Conservation (phyloP, 2,113 vertebrate genomes). For the Cynocephalus volans region DNA sequence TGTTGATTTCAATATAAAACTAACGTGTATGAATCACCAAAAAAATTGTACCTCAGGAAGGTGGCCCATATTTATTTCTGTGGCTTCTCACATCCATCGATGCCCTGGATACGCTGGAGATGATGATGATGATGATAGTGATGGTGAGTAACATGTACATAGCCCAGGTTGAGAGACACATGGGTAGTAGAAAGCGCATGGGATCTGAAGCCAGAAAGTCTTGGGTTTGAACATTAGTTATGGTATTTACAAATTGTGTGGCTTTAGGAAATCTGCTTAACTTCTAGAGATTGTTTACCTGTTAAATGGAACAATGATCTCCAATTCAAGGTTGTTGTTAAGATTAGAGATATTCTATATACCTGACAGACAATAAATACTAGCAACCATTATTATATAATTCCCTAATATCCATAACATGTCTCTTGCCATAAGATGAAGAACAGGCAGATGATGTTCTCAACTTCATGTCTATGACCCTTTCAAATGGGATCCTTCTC, state of each 20-base stretch:
- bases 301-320: background rate
- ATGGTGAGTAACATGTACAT: background rate
- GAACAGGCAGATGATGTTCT: background rate
- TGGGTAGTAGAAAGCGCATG: background rate
- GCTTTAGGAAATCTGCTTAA: background rate
- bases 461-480: background rate
- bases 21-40: background rate
- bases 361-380: background rate
- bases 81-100: background rate
- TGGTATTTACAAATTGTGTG: background rate
- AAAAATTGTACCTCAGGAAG: background rate
- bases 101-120: too few relatives aligned
- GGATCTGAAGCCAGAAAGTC: background rate
- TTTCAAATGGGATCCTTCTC: background rate
- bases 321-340: background rate
- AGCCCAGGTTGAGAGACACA: background rate
- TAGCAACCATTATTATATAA: background rate
- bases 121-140: too few relatives aligned
- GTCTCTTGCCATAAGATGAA: background rate
- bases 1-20: background rate
- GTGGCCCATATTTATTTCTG: background rate
- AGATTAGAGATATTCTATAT: background rate
- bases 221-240: background rate
- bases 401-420: background rate
- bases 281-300: background rate